Evolutionary conservation across 2,113 vertebrate genomes (phyloP).

Genomic region (Arenaria interpres): DNA sequence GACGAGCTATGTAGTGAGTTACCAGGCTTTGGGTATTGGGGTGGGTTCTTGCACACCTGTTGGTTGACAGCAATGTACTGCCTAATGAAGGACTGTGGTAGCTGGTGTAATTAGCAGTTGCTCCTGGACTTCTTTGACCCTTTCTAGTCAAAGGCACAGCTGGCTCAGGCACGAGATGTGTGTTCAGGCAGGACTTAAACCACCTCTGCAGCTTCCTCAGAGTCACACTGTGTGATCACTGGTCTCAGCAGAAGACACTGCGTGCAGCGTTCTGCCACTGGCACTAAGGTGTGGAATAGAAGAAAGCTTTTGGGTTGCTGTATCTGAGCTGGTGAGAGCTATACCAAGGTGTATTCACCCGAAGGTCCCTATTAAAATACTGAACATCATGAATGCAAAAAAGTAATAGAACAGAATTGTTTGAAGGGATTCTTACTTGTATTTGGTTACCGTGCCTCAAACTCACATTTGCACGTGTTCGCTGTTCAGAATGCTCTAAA

Average conservation of each 20-base stretch:
- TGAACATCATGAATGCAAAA: not conserved
- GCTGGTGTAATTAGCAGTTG: not conserved
- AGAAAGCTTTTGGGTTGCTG: not conserved
- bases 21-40: too few relatives aligned
- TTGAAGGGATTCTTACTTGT: not conserved
- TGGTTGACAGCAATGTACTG: too few relatives aligned
- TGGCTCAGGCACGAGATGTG: not conserved
- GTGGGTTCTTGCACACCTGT: too few relatives aligned
- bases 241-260: not conserved
- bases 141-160: not conserved
- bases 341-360: not conserved
- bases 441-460: not conserved
- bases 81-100: not conserved
- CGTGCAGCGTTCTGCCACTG: not conserved
- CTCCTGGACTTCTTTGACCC: not conserved
- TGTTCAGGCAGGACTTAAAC: not conserved
- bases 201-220: not conserved
- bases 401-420: not conserved
- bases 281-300: not conserved
- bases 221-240: rapidly evolving
- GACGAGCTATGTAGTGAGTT: rapidly evolving
- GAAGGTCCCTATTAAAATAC: not conserved
- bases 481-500: not conserved
- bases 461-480: not conserved
- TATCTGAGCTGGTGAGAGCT: not conserved